phyloP scores from a whole-genome alignment of 2,797 vertebrate genomes.

The Passerculus sandwichensis region DNA sequence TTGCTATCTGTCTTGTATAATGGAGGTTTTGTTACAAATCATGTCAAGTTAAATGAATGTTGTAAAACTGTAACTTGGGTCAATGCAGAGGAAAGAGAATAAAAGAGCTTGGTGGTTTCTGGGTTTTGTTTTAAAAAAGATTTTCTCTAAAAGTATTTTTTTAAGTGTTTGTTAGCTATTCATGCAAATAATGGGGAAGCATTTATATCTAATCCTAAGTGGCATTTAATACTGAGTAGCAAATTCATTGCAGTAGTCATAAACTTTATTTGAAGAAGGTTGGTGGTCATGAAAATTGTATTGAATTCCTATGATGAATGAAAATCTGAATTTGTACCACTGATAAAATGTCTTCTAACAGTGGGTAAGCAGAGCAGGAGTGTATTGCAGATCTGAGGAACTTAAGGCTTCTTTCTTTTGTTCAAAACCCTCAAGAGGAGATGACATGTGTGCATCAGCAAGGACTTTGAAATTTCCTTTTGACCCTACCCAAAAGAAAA shows the following conservation, averaged over 20 bases:
- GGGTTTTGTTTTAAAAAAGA: not conserved
- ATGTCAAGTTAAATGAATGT: conserved; percentile 16
- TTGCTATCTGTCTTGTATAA: conserved; percentile 30
- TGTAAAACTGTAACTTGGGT: not conserved
- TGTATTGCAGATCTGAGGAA: not conserved
- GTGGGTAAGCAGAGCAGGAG: not conserved
- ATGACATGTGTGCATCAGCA: not conserved
- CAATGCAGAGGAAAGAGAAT: not conserved
- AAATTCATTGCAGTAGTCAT: not conserved
- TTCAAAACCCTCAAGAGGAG: not conserved
- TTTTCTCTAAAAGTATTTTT: not conserved
- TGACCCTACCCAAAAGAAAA: not conserved
- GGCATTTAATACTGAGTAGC: not conserved
- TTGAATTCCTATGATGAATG: not conserved
- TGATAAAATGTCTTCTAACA: not conserved
- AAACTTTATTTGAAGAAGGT: not conserved
- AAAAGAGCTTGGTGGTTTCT: not conserved
- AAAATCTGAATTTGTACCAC: not conserved
- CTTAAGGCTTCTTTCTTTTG: not conserved
- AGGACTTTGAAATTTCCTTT: not conserved
- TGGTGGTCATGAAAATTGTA: not conserved
- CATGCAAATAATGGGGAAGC: not conserved
- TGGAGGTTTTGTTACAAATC: conserved; percentile 15
- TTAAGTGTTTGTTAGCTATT: not conserved
- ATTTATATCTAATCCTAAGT: not conserved